Base-by-base conservation (phyloP, 2,113 vertebrate genomes). In the Mobula hypostoma region DNA sequence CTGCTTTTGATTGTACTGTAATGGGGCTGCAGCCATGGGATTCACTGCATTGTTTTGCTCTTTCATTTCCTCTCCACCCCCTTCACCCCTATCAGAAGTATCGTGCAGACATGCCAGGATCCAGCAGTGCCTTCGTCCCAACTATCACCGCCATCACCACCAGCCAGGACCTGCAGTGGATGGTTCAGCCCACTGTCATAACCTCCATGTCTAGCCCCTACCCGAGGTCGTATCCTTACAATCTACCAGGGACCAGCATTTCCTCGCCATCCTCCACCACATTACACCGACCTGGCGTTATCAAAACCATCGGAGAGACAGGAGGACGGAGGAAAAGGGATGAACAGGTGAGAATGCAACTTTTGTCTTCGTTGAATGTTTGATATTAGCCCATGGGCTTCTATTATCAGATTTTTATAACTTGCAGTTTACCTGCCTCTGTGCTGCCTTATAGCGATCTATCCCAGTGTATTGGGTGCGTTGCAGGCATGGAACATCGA, bases 91-190 rank as follows among this genome's bases (percentile, higher is more conserved):
- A 1, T 92, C 96, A 99, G 99, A 99, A 99, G 97, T 99, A 98
- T 96, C 97, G 98, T 96, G 96, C 98, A 95, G 99, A 99, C 96
- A 99, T 99, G 99, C 99, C 99, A 96, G 99, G 99, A 95, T 99
- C 99, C 94, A 98, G 98, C 96, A 99, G 98, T 90, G 98, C 99
- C 98, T 99, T 99, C 95, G 99, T 99, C 94, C 99, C 99, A 27
- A 99, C 99, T 12, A 98, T 99, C 96, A 99, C 99, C 96, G 99
- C 99, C 96, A 99, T 99, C 96, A 99, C 99, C 19, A 99, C 98
- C 95, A 99, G 99, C 96, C 99, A 99, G 96, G 99, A 99, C 97
- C 96, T 99, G 79, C 99, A 99, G 98, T 99, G 99, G 99, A 99
- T 99, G 99, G 99, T 99, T 56, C 99, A 99, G 96, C 99, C 99